Percentiles rank a stretch among this genome's conserved stretches.
These are phyloP conservation scores for Balaeniceps rex DNA, from an alignment of 2,113 vertebrate species.

Conservation along the genomic window DNA sequence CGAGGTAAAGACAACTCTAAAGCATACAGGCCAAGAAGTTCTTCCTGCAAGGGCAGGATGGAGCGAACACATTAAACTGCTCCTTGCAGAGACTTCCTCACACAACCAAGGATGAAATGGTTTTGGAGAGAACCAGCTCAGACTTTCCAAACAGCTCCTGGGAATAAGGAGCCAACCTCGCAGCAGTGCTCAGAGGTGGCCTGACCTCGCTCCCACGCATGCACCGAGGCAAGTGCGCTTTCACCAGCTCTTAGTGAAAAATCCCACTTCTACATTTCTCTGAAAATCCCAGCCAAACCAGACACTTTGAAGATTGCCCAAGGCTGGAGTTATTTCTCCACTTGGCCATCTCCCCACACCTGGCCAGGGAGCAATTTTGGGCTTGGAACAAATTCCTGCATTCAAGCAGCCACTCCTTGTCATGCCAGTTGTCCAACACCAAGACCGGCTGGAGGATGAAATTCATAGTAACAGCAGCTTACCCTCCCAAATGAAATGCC, in stretches of 20 bases:
- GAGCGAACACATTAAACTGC: not conserved
- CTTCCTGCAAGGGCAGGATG: not conserved
- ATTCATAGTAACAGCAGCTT: not conserved
- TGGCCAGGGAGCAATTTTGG: not conserved
- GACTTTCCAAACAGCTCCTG: not conserved
- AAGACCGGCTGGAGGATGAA: not conserved
- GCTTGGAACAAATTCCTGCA: not conserved
- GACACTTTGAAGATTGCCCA: not conserved
- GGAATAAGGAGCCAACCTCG: rapidly evolving
- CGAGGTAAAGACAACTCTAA: not conserved
- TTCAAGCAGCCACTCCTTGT: not conserved
- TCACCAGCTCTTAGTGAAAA: not conserved
- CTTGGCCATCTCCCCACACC: not conserved
- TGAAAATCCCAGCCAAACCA: not conserved
- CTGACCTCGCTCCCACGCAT: not conserved
- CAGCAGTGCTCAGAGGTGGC: not conserved
- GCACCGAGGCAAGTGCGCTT: not conserved
- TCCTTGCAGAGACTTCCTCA: not conserved
- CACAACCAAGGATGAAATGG: not conserved
- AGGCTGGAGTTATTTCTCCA: not conserved
- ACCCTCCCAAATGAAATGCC: not conserved
- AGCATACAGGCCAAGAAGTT: not conserved
- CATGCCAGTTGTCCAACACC: not conserved
- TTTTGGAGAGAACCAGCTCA: not conserved
- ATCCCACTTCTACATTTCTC: not conserved